Percentiles rank a stretch among this genome's conserved stretches.
Conservation (phyloP, 2,797 vertebrate genomes). For the Acanthurus leucopareius region DNA sequence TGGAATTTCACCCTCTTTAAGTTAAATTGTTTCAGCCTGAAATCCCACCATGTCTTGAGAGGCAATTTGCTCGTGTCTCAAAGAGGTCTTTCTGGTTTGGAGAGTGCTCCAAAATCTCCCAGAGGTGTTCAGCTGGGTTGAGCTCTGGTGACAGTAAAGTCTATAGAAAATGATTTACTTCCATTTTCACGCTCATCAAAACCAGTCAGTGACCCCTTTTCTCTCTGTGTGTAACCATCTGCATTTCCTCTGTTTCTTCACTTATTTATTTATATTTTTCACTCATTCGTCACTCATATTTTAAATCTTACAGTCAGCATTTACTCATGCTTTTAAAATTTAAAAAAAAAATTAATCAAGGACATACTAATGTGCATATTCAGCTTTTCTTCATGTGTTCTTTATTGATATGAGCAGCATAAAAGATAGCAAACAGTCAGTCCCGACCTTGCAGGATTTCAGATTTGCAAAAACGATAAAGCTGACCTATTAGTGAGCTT, state of each 20-base stretch:
- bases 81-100: not conserved
- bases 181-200: conserved; percentile 29
- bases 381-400: conserved; percentile 29
- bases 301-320: conserved; percentile 43
- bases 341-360: conserved; percentile 27
- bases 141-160: conserved; percentile 16
- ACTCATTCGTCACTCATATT: conserved; percentile 24
- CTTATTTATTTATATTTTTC: conserved; percentile 33
- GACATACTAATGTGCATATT: conserved; percentile 20
- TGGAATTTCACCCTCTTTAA: not conserved
- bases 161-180: conserved; percentile 6
- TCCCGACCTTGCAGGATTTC: conserved; percentile 27
- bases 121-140: not conserved
- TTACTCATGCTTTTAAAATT: conserved; percentile 17
- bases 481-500: conserved; percentile 37
- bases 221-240: conserved; percentile 5
- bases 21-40: conserved; percentile 4
- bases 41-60: not conserved
- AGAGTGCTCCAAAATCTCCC: not conserved
- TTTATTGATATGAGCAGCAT: not conserved
- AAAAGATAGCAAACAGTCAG: conserved; percentile 29
- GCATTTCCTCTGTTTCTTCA: conserved; percentile 9
- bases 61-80: not conserved
- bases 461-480: conserved; percentile 51
- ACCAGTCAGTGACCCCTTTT: not conserved